phyloP scores from a whole-genome alignment of 2,888 invertebrate genomes.

The Ptycholaimellus sp. region DNA sequence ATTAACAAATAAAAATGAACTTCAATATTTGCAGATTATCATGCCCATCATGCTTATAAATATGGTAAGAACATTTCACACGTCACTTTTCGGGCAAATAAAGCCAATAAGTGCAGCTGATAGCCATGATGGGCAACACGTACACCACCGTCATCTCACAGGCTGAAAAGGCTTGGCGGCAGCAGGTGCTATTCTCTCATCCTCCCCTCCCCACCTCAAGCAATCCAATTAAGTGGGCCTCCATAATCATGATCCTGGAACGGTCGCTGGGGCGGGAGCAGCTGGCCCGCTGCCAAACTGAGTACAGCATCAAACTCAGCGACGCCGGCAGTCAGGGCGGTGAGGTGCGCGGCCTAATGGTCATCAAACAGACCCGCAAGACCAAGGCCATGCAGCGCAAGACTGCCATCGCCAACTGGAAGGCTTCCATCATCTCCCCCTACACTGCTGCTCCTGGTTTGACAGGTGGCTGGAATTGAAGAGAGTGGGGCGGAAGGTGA shows the following conservation, averaged over 20 bases:
- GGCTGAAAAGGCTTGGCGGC: constrained; percentile 95
- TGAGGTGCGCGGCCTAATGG: constrained; percentile 72
- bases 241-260: constrained; percentile 85
- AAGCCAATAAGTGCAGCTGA: no score
- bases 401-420: constrained; percentile 87
- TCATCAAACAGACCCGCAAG: constrained; percentile 86
- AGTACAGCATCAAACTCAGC: constrained; percentile 74
- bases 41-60: constrained; percentile 83
- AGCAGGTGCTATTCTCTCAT: constrained; percentile 40
- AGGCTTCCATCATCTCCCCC: constrained; percentile 29
- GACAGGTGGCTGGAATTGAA: constrained; percentile 8
- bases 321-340: constrained; percentile 35
- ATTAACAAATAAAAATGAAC: no score
- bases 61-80: no score
- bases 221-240: constrained; percentile 89
- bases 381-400: constrained; percentile 84
- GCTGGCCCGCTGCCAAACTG: constrained; percentile 66
- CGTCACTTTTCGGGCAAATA: no score
- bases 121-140: constrained; percentile 99
- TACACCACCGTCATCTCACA: constrained; percentile 91
- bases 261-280: constrained; percentile 68
- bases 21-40: no score
- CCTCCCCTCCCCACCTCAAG: no score
- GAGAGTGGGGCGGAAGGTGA: constrained; percentile 16
- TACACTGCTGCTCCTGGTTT: background rate